A percentile compares a stretch with the other conserved stretches of the same genome.
Evolutionary conservation across 2,888 invertebrate species (phyloP).

Genomic region (Blomia tropicalis): DNA sequence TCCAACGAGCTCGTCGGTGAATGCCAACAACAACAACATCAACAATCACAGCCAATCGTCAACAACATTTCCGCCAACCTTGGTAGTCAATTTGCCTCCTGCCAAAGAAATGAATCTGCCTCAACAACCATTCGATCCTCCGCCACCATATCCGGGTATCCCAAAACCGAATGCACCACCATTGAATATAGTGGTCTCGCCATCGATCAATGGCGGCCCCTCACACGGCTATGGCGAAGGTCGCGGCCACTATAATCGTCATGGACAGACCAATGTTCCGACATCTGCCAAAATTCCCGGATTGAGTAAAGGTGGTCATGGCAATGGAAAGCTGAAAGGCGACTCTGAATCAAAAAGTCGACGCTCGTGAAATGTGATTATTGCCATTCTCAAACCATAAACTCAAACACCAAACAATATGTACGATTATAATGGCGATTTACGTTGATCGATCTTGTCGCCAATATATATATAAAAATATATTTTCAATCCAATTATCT

Average conservation of each 20-base stretch:
- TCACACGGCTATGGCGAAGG: conserved; percentile 54
- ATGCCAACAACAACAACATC: not conserved
- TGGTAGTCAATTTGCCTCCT: conserved; percentile 22
- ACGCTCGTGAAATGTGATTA: no score
- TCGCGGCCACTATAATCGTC: conserved; percentile 46
- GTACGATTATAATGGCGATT: not conserved
- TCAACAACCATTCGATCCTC: conserved; percentile 29
- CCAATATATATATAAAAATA: not conserved
- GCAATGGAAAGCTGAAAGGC: conserved; percentile 16
- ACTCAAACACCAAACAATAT: no score
- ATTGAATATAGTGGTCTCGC: conserved; percentile 32
- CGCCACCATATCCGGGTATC: conserved; percentile 32
- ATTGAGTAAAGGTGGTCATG: no score
- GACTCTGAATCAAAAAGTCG: conserved; percentile 13
- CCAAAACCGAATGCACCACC: conserved; percentile 30
- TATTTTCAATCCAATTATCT: not conserved
- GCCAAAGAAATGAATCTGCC: conserved; percentile 10
- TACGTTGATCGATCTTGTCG: not conserved
- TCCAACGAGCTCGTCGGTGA: not conserved
- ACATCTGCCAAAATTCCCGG: conserved; percentile 8
- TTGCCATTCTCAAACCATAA: no score
- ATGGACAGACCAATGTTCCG: conserved; percentile 22
- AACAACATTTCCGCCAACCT: conserved; percentile 12
- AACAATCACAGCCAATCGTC: not conserved
- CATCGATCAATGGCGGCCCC: conserved; percentile 36